These are phyloP conservation scores for Calephelis nemesis DNA, from an alignment of 1,140 invertebrate genomes.

Conservation along the genomic window DNA sequence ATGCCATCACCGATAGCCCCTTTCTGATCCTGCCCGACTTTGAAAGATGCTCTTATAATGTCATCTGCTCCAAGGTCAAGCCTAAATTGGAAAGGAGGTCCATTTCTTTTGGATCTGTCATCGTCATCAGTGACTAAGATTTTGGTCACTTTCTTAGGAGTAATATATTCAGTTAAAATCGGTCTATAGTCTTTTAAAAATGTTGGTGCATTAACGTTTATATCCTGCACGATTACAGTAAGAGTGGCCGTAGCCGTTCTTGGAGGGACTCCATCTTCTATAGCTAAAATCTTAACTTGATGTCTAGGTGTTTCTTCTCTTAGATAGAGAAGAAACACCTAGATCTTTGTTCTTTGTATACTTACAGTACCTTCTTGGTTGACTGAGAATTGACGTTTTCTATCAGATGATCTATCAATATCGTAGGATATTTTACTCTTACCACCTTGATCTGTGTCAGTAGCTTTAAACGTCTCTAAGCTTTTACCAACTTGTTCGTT, in stretches of 20 bases:
- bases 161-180: conserved; percentile 93
- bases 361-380: conserved; percentile 95
- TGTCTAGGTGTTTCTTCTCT: conserved; percentile 94
- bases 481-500: conserved; percentile 94
- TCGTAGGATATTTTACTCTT: conserved; percentile 95
- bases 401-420: conserved; percentile 93
- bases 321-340: too few relatives aligned
- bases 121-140: conserved; percentile 97
- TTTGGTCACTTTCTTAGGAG: conserved; percentile 93
- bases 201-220: conserved; percentile 96
- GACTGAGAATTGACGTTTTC: conserved; percentile 94
- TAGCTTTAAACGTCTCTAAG: conserved; percentile 95
- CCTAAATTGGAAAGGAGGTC: conserved; percentile 95
- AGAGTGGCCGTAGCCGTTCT: conserved; percentile 97
- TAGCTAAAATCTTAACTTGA: conserved; percentile 96
- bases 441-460: conserved; percentile 95
- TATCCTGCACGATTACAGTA: conserved; percentile 96
- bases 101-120: conserved; percentile 95
- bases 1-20: conserved; percentile 97
- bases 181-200: conserved; percentile 96
- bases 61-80: conserved; percentile 95
- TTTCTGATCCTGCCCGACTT: conserved; percentile 96
- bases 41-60: conserved; percentile 94
- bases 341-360: conserved; percentile 92
- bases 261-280: conserved; percentile 95